Percentiles rank a stretch among this genome's conserved stretches.
Conservation (phyloP, 2,797 vertebrate genomes). For the Siniperca undulata region DNA sequence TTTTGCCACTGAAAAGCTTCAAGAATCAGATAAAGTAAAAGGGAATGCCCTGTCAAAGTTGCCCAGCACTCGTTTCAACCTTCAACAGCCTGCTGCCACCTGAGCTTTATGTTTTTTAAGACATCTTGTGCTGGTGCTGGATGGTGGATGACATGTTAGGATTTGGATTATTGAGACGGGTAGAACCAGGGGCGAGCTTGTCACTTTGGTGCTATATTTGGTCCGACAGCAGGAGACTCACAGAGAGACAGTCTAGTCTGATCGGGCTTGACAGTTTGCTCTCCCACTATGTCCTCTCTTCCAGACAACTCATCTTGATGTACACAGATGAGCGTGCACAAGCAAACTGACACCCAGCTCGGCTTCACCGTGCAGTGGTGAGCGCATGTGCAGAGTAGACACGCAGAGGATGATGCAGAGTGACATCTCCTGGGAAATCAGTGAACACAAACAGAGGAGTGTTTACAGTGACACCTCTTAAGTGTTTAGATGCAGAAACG, state of each 20-base stretch:
- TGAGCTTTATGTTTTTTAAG: constrained; percentile 50
- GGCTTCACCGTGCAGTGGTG: constrained; percentile 9
- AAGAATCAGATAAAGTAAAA: constrained; percentile 38
- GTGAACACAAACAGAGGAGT: constrained; percentile 57
- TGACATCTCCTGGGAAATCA: constrained; percentile 69
- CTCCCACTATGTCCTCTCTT: constrained; percentile 60
- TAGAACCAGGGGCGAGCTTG: constrained; percentile 69
- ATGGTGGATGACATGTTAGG: constrained; percentile 63
- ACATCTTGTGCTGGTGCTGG: constrained; percentile 51
- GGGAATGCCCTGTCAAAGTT: constrained; percentile 45
- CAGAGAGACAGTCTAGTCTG: constrained; percentile 71
- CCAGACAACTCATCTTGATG: constrained; percentile 55
- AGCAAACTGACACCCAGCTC: constrained; percentile 55
- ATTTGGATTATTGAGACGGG: constrained; percentile 71
- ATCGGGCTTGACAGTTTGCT: constrained; percentile 80
- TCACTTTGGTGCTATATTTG: constrained; percentile 81
- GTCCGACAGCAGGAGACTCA: constrained; percentile 77
- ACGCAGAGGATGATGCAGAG: constrained; percentile 52
- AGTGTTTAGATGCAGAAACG: constrained; percentile 28
- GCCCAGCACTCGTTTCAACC: constrained; percentile 37
- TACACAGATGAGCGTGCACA: constrained; percentile 65
- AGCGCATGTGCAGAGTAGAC: constrained; percentile 26
- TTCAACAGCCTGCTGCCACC: constrained; percentile 46
- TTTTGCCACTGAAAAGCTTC: constrained; percentile 29
- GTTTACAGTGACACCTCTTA: constrained; percentile 55